phyloP scores from a whole-genome alignment of 2,888 invertebrate genomes.

The Sceliomorpha sp. region DNA sequence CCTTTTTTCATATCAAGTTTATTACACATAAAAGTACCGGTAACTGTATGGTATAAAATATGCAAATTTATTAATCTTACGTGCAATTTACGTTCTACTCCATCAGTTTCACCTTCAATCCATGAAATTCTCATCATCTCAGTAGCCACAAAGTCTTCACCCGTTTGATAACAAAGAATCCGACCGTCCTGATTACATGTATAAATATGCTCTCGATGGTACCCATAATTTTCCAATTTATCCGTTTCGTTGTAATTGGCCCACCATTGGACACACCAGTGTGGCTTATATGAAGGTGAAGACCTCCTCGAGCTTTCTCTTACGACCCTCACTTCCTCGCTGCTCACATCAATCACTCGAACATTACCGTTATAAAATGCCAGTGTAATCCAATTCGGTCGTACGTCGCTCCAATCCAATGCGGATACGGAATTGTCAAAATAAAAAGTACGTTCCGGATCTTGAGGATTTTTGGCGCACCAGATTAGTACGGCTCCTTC shows the following conservation, averaged over 20 bases:
- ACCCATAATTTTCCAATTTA: slow-evolving; percentile 42
- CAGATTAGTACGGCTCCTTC: slow-evolving; percentile 88
- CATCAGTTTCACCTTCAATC: slow-evolving; percentile 84
- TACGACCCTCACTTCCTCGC: slow-evolving; percentile 81
- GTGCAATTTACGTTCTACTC: slow-evolving; percentile 76
- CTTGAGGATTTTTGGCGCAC: slow-evolving; percentile 88
- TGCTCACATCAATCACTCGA: slow-evolving; percentile 86
- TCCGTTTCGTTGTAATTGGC: slow-evolving; percentile 40
- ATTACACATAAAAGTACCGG: background rate
- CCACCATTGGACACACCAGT: slow-evolving; percentile 86
- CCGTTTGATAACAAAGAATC: slow-evolving; percentile 63
- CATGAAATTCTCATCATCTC: slow-evolving; percentile 86
- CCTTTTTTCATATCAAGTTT: too few species aligned
- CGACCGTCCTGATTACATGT: slow-evolving; percentile 72
- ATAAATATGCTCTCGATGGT: slow-evolving; percentile 64
- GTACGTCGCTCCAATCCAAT: slow-evolving; percentile 85
- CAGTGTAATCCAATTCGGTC: slow-evolving; percentile 87
- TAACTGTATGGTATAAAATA: background rate
- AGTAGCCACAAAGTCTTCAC: slow-evolving; percentile 82
- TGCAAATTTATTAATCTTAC: background rate
- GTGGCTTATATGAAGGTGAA: slow-evolving; percentile 85
- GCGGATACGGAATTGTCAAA: slow-evolving; percentile 86
- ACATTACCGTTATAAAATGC: slow-evolving; percentile 89
- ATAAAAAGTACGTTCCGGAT: slow-evolving; percentile 86
- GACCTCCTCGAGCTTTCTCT: slow-evolving; percentile 82